Percentiles rank a stretch among this genome's conserved stretches.
These are phyloP conservation scores for Heliocidaris tuberculata DNA, from an alignment of 35 echinoderm and acorn worm species.

Conservation along the genomic window DNA sequence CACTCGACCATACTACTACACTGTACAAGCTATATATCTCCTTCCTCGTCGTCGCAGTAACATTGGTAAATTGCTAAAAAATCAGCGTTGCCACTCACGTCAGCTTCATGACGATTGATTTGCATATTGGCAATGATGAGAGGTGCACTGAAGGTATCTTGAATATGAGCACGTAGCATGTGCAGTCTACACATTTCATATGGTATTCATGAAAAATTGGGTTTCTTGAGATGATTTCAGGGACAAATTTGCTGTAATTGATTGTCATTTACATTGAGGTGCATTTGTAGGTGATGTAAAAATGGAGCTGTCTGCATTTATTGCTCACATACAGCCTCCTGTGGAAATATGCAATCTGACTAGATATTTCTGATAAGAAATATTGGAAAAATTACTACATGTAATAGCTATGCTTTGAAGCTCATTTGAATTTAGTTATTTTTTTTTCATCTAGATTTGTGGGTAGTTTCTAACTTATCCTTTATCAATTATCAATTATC, in stretches of 20 bases:
- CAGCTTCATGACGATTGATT: conserved; percentile 9
- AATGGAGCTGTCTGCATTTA: too few relatives aligned
- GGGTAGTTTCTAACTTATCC: too few relatives aligned
- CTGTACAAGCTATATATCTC: background rate
- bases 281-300: too few relatives aligned
- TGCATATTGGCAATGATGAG: conserved; percentile 16
- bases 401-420: too few relatives aligned
- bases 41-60: background rate
- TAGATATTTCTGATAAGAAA: too few relatives aligned
- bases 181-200: background rate
- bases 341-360: too few relatives aligned
- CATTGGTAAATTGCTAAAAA: background rate
- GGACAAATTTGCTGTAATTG: background rate
- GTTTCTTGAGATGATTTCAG: background rate
- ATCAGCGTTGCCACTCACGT: background rate
- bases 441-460: too few relatives aligned
- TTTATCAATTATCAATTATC: too few relatives aligned
- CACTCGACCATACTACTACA: background rate
- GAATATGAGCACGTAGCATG: background rate
- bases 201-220: background rate
- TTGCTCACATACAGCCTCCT: too few relatives aligned
- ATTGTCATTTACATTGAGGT: background rate
- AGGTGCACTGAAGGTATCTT: background rate
- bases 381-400: too few relatives aligned
- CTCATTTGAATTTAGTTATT: too few relatives aligned